phyloP scores from a whole-genome alignment of 64 coral and sea anemone genomes.

The Pocillopora damicornis region DNA sequence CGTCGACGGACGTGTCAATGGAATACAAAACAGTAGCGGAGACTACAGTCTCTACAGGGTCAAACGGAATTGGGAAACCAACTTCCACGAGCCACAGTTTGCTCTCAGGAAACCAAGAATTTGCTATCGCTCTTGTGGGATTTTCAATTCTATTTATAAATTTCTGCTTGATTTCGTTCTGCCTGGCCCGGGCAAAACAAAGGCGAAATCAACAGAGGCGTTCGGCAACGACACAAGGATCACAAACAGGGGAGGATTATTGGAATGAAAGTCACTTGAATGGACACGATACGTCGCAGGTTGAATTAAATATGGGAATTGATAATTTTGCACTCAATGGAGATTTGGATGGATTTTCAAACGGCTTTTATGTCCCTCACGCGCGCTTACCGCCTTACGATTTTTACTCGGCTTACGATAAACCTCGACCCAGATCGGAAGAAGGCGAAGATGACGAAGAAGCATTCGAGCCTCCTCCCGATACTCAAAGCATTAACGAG shows the following conservation, averaged over 20 bases:
- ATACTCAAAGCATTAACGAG: background rate
- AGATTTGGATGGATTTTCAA: conserved; percentile 11
- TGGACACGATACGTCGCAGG: background rate
- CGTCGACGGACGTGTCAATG: background rate
- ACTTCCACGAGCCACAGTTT: conserved; percentile 1
- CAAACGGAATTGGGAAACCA: background rate
- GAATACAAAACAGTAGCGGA: background rate
- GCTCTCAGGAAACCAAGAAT: conserved; percentile 20
- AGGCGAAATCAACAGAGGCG: background rate
- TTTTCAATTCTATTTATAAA: conserved; percentile 35
- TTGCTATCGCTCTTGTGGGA: conserved; percentile 3
- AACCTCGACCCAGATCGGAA: conserved; percentile 6
- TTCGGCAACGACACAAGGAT: conserved; percentile 2
- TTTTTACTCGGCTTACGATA: conserved; percentile 19
- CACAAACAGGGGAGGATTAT: conserved; percentile 15
- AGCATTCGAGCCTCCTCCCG: background rate
- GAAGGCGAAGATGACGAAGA: background rate
- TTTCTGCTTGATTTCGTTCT: conserved; percentile 24
- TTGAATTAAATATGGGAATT: conserved; percentile 10
- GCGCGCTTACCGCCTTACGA: conserved; percentile 25
- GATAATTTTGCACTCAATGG: conserved; percentile 26
- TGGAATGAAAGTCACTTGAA: background rate
- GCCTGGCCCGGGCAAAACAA: conserved; percentile 18
- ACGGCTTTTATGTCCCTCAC: background rate
- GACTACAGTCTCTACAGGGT: background rate